Evolutionary conservation across 2,888 invertebrate species (phyloP), one percentile per base, ranked within the genome.

Genomic region (Micropterix aruncella): DNA sequence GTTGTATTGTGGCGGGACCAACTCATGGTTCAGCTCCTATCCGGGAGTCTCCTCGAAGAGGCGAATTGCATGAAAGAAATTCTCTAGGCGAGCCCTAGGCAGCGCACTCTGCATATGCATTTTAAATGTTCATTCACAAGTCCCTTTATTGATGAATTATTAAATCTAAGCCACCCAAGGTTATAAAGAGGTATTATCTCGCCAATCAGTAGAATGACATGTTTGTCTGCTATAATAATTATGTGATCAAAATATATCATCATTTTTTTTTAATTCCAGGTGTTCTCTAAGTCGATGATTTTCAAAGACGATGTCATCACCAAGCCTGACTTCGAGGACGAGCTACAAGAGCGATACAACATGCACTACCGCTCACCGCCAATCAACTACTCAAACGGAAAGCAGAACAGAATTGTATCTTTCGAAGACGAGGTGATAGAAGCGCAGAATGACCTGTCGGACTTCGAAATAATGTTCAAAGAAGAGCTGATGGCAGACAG

Each of bases 381-480:
- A 7, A 47, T 39, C 7, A 40, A 41, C 16, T 39, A 42, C 19
- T 44, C 45, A 12, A 45, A 41, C 18, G 48, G 47, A 36, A 40
- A 43, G 9, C 40, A 47, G 9, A 44, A 44, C 9, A 50, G 68
- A 16, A 69, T 69, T 52, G 71, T 71, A 0, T 68, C 70, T 51
- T 71, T 71, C 48, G 70, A 70, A 56, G 70, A 70, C 27, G 70
- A 70, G 56, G 63, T 69, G 1, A 27, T 27, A 5, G 63, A 70
- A 43, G 67, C 68, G 0, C 69, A 68, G 16, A 38, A 41, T 3
- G 43, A 46, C 1, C 65, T 71, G 2, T 69, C 71, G 2, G 71
- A 71, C 55, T 70, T 71, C 43, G 71, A 71, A 57, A 71, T 71
- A 1, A 71, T 71, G 71, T 71, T 71, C 55, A 70, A 70, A 58